A percentile compares a stretch with the other conserved stretches of the same genome.
phyloP scores from a whole-genome alignment of 2,797 vertebrate genomes.

The Coregonus suidteri region DNA sequence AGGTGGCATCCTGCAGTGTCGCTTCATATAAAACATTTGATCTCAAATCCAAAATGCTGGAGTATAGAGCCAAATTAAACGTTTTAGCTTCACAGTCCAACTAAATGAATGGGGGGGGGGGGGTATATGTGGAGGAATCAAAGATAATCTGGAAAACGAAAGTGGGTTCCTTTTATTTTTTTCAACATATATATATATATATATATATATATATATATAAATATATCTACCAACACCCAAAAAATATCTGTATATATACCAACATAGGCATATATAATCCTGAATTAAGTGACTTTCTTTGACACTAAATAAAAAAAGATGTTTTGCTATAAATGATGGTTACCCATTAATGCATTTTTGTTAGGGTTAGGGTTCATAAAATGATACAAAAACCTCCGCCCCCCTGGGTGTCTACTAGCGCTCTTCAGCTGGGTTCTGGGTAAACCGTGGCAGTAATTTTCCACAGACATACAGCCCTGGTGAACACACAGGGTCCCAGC shows the following conservation, averaged over 20 bases:
- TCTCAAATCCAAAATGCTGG: no score
- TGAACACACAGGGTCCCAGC: constrained; percentile 47
- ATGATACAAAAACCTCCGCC: not conserved
- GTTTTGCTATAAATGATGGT: not conserved
- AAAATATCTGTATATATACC: not conserved
- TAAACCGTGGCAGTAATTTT: constrained; percentile 76
- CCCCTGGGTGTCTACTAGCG: constrained; percentile 59
- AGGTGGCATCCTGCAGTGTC: no score
- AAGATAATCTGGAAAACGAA: not conserved
- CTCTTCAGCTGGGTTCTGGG: constrained; percentile 66
- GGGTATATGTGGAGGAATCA: no score
- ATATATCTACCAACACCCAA: not conserved
- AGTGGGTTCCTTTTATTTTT: not conserved
- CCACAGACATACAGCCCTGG: constrained; percentile 61
- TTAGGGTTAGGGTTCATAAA: not conserved
- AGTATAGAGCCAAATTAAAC: no score
- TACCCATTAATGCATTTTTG: not conserved
- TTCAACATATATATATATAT: not conserved
- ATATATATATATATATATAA: no score
- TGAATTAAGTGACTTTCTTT: not conserved
- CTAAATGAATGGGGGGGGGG: no score
- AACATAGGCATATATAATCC: not conserved
- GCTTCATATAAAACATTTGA: no score
- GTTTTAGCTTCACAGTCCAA: no score
- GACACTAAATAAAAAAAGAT: no score